Evolutionary conservation across 2,888 invertebrate genomes (phyloP), one percentile per base, ranked within the genome.

Genomic region (Pherbina coryleti): DNA sequence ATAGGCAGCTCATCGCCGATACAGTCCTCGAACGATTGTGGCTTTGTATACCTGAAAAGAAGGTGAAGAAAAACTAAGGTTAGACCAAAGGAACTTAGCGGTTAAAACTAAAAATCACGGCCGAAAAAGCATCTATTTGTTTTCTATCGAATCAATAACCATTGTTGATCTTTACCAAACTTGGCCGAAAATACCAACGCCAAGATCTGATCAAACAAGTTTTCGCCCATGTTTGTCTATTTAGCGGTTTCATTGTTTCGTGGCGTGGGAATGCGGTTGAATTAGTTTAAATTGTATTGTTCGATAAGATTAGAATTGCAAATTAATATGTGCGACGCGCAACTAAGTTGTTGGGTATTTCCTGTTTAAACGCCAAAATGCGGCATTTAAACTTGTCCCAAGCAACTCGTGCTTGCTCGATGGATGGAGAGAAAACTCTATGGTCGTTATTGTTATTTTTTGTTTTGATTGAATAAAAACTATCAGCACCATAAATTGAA

Each of bases 11-110:
- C 98, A 92, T 98, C 97, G 87, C 98, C 98, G 89, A 97, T 96
- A 91, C 98, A 98, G 91, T 98, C 98, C 85, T 98, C 98, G 91
- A 98, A 98, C 79, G 96, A 94, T 91, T 97, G 96, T 79, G 98
- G 98, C 91, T 98, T 98, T 84, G 98, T 98, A 89, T 94, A 96
- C 92, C 98, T 98, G 93, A 72, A 94, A 94, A 87, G 88, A 90
- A 25, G 66, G 53, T 67, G 34, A 25, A 62, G 5, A 79, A 78
- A 17, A 64, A 14, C 3, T 0, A 9, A 64, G 64, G 31, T 31
- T 2, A 64, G 64, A 5, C 9, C 2, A 3, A 28, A 34, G 8
- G 5, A 31, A 34, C 14, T 28, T 5, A 62, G 1, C 1, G 9
- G 9, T 11, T 11, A 44, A 44, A 44, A 11, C 1, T 44, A 2